Evolutionary conservation across 2,888 invertebrate species (phyloP), one percentile per base, ranked within the genome.

Genomic region (Lasioglossum lativentre): DNA sequence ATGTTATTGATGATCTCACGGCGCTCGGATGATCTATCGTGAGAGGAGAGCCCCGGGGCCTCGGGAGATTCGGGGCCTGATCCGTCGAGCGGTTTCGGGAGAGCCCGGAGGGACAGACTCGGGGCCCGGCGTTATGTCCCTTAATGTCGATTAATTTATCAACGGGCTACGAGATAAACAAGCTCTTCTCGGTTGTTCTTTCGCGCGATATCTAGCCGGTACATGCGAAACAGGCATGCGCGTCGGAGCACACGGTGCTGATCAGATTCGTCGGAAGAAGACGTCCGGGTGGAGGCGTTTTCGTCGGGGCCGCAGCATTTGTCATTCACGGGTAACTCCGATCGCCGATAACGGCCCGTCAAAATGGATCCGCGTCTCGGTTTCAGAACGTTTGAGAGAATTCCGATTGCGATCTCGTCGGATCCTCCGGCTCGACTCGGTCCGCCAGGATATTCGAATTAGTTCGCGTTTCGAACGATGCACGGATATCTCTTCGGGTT

Each of bases 71-170:
- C 80, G 79, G 77, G 85, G 81, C 82, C 91, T 93, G 94, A 94
- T 92, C 92, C 91, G 93, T 93, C 91, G 93, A 87, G 87, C 90
- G 91, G 91, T 93, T 92, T 91, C 90, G 90, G 83, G 34, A 90
- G 88, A 89, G 90, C 83, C 68, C 71, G 52, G 66, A 75, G 72
- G 80, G 85, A 45, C 27, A 4, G 59, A 59, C 59, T 59, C 27
- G 59, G 4, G 75, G n/a, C n/a, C 78, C 74, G 82, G 86, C 52
- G 86, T 85, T 92, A 91, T 91, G 89, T 92, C 78, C 87, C 87
- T 88, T 91, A 93, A 94, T 92, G 93, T 82, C 93, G 94, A 94
- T 94, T 94, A 94, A 94, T 94, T 94, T 93, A 94, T 94, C 94
- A 94, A 92, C 86, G 82, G 75, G 45, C 70, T 71, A 66, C 68